A percentile compares a stretch with the other conserved stretches of the same genome.
These are phyloP conservation scores for Dendrolimus punctatus DNA, from an alignment of 1,140 invertebrate species.

Conservation along the genomic window DNA sequence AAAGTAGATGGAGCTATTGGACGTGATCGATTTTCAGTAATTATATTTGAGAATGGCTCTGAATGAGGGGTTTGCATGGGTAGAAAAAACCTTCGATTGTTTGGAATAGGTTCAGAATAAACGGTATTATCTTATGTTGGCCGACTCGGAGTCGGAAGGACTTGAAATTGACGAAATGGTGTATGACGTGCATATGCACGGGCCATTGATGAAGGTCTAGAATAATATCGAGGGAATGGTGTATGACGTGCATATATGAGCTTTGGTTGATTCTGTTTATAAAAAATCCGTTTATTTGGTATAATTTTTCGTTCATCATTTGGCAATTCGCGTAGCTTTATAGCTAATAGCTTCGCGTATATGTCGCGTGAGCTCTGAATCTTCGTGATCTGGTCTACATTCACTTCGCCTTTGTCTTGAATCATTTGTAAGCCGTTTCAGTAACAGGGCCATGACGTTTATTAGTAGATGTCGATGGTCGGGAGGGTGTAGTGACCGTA, in stretches of 20 bases:
- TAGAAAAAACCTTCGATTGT: no score
- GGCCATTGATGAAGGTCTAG: slow-evolving; percentile 15
- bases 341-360: slow-evolving; percentile 12
- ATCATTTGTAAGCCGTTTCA: slow-evolving; percentile 19
- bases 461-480: slow-evolving; percentile 9
- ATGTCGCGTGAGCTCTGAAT: slow-evolving; percentile 19
- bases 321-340: no score
- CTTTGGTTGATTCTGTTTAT: slow-evolving; percentile 20
- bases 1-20: no score
- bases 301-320: slow-evolving; percentile 18
- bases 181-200: slow-evolving; percentile 11
- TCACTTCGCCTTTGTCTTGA: slow-evolving; percentile 13
- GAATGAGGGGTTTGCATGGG: no score
- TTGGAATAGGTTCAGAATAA: no score
- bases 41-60: no score
- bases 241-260: slow-evolving; percentile 14
- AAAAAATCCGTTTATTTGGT: slow-evolving; percentile 23
- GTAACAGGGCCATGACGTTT: slow-evolving; percentile 19
- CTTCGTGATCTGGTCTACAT: slow-evolving; percentile 16
- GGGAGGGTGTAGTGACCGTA: slow-evolving; percentile 14
- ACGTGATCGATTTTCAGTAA: no score
- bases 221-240: slow-evolving; percentile 19
- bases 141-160: not conserved
- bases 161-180: not conserved
- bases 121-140: no score